phyloP scores from a whole-genome alignment of 2,888 invertebrate genomes.

The Brenthis hecate region DNA sequence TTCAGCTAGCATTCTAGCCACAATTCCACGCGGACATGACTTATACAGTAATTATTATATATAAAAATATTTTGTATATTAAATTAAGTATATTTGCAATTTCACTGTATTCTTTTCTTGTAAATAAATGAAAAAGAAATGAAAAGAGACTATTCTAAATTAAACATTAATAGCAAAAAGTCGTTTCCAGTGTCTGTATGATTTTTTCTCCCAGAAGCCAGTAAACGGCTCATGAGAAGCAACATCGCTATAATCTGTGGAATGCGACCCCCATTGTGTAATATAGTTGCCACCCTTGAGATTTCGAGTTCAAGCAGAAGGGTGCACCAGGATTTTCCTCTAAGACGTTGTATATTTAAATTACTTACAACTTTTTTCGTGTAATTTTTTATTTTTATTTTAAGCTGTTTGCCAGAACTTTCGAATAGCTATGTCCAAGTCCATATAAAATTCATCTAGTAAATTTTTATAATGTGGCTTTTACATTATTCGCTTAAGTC shows the following conservation, averaged over 20 bases:
- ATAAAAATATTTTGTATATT: too few species aligned
- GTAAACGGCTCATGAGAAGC: conserved; percentile 61
- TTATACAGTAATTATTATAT: too few species aligned
- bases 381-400: not conserved
- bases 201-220: conserved; percentile 44
- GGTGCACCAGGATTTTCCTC: conserved; percentile 37
- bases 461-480: not conserved
- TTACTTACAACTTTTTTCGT: not conserved
- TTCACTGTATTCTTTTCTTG: too few species aligned
- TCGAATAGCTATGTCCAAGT: too few species aligned
- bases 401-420: too few species aligned
- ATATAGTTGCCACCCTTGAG: conserved; percentile 65
- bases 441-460: too few species aligned
- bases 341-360: conserved; percentile 13
- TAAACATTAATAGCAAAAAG: conserved; percentile 1
- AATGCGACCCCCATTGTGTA: conserved; percentile 63
- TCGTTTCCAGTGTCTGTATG: conserved; percentile 44
- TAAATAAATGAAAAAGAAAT: not conserved
- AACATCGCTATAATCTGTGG: conserved; percentile 66
- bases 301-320: conserved; percentile 42
- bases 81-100: too few species aligned
- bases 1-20: too few species aligned
- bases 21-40: too few species aligned
- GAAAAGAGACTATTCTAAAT: not conserved
- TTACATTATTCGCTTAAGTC: too few species aligned